These are phyloP conservation scores for Tachycineta bicolor DNA, from an alignment of 2,113 vertebrate species.

Conservation along the genomic window DNA sequence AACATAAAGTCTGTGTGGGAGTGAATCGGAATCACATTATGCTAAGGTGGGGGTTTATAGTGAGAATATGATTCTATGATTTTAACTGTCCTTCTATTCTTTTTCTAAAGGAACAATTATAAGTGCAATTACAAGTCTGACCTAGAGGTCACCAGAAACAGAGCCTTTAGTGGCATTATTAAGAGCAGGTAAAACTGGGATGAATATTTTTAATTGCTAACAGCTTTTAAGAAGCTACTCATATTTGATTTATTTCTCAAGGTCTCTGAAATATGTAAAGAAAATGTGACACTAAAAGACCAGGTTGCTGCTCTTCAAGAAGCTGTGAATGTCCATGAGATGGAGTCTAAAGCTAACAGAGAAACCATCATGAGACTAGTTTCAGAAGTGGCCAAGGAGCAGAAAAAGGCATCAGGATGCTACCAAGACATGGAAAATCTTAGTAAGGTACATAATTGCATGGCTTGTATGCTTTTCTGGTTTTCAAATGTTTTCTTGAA, in stretches of 20 bases:
- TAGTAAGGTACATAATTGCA: constrained; percentile 74
- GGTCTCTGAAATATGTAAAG: constrained; percentile 74
- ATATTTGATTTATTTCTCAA: constrained; percentile 46
- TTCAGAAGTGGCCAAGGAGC: constrained; percentile 81
- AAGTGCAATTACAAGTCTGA: not conserved
- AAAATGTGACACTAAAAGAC: constrained; percentile 74
- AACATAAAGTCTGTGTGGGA: not conserved
- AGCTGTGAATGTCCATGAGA: constrained; percentile 77
- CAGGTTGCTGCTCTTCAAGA: constrained; percentile 79
- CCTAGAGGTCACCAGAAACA: not conserved
- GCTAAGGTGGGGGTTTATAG: not conserved
- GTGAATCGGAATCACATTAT: not conserved
- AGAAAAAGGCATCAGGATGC: constrained; percentile 69
- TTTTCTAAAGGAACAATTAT: not conserved
- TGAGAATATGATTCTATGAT: not conserved
- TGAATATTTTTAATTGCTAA: not conserved
- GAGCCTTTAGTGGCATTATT: not conserved
- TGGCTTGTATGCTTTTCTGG: not conserved
- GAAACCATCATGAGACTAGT: constrained; percentile 85
- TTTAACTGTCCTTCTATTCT: not conserved
- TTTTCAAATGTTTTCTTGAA: not conserved
- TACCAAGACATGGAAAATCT: constrained; percentile 72
- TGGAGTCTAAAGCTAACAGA: constrained; percentile 87
- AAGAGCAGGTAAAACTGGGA: not conserved
- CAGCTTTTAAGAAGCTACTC: not conserved